Evolutionary conservation across 2,113 vertebrate species (phyloP).

Genomic region (Garra rufa): DNA sequence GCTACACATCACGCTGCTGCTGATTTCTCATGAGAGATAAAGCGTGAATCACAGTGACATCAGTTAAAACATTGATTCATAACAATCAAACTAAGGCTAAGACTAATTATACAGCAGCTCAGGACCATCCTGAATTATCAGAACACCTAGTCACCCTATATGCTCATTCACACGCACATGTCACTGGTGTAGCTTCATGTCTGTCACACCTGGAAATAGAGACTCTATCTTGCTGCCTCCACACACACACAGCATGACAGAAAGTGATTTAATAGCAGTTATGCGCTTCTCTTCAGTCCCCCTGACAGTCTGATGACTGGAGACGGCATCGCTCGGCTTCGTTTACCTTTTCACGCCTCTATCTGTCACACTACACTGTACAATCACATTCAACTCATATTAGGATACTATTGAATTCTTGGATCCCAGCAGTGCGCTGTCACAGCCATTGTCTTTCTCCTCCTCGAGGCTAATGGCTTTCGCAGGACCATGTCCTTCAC

Average conservation of each 20-base stretch:
- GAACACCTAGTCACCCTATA: not conserved
- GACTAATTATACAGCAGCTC: not conserved
- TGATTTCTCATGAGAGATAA: not conserved
- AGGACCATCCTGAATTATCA: not conserved
- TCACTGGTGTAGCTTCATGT: slow-evolving; percentile 3
- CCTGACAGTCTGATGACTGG: slow-evolving; percentile 17
- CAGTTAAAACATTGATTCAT: not conserved
- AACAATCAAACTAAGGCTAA: not conserved
- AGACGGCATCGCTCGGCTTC: slow-evolving; percentile 21
- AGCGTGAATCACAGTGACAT: not conserved
- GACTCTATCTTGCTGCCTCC: slow-evolving; percentile 13
- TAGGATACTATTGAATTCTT: slow-evolving; percentile 22
- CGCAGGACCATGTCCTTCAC: slow-evolving; percentile 30
- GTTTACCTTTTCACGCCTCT: slow-evolving; percentile 11
- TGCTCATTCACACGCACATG: not conserved
- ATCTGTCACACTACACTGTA: slow-evolving; percentile 41
- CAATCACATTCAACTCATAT: slow-evolving; percentile 11
- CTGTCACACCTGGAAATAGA: slow-evolving; percentile 35
- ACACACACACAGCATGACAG: slow-evolving; percentile 20
- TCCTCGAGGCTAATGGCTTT: slow-evolving; percentile 37
- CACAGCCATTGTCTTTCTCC: slow-evolving; percentile 29
- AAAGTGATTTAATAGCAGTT: slow-evolving; percentile 46
- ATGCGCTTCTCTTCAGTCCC: not conserved
- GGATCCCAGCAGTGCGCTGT: slow-evolving; percentile 5
- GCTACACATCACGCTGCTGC: not conserved